A percentile compares a stretch with the other conserved stretches of the same genome.
These are phyloP conservation scores for Phycodurus eques DNA, from an alignment of 2,113 vertebrate genomes.

Conservation along the genomic window DNA sequence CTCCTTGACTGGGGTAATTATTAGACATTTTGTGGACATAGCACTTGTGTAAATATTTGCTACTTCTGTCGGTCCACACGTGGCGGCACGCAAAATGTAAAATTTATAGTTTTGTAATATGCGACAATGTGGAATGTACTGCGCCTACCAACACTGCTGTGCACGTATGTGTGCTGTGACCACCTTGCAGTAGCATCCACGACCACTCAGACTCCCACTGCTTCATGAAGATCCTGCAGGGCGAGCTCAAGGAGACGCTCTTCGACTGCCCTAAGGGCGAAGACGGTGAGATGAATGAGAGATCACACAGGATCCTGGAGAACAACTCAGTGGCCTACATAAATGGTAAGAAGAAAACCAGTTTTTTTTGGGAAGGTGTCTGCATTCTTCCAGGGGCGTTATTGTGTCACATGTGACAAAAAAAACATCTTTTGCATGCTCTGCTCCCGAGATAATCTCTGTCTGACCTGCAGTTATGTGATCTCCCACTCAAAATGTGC, in stretches of 20 bases:
- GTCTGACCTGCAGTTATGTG: conserved; percentile 5
- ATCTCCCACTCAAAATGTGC: not conserved
- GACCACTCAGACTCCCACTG: conserved; percentile 96
- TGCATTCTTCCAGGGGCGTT: not conserved
- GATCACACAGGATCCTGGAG: conserved; percentile 82
- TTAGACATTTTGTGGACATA: not conserved
- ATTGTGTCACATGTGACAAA: not conserved
- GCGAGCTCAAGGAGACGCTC: conserved; percentile 92
- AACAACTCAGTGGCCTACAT: conserved; percentile 95
- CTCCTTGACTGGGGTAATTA: no score
- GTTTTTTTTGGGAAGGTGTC: not conserved
- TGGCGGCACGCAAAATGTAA: not conserved
- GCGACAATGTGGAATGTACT: not conserved
- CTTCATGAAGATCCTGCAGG: conserved; percentile 97
- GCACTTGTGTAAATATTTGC: not conserved
- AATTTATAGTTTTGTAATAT: no score
- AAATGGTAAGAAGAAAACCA: conserved; percentile 78
- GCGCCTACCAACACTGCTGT: not conserved
- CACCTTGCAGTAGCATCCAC: conserved; percentile 90
- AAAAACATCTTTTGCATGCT: not conserved
- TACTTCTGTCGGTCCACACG: not conserved
- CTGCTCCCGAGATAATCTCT: not conserved
- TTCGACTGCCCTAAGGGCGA: conserved; percentile 87
- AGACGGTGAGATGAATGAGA: conserved; percentile 81
- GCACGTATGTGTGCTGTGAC: not conserved